These are phyloP conservation scores for Anaspis maculata DNA, from an alignment of 2,888 invertebrate species.

Conservation along the genomic window DNA sequence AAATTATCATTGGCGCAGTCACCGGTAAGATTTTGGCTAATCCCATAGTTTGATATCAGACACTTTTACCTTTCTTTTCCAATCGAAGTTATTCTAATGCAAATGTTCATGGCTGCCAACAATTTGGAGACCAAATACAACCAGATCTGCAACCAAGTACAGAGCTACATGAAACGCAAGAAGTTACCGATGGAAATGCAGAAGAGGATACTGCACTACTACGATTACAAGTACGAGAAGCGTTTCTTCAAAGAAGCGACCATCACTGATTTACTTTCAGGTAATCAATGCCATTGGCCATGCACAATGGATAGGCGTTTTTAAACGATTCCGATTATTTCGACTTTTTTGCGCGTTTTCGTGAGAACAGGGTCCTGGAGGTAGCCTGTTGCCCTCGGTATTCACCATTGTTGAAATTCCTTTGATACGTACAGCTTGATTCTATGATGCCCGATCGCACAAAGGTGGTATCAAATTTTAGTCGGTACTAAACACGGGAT, in stretches of 20 bases:
- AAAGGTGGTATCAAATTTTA: no score
- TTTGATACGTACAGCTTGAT: no score
- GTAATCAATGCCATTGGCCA: constrained; percentile 10
- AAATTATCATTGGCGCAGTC: constrained; percentile 42
- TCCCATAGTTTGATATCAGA: background rate
- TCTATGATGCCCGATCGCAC: no score
- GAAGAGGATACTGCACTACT: constrained; percentile 35
- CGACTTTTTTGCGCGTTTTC: constrained; percentile 4
- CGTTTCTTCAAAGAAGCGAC: constrained; percentile 40
- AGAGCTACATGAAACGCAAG: constrained; percentile 38
- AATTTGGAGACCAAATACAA: constrained; percentile 38
- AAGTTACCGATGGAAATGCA: constrained; percentile 37
- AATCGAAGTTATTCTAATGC: constrained; percentile 34
- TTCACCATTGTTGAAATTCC: no score
- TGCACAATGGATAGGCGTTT: constrained; percentile 3
- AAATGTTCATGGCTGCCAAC: constrained; percentile 25
- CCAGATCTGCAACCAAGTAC: constrained; percentile 39
- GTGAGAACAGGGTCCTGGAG: constrained; percentile 4
- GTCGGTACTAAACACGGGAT: no score
- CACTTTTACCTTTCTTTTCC: no score
- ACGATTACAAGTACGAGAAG: constrained; percentile 38
- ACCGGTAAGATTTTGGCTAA: constrained; percentile 23
- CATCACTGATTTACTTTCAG: constrained; percentile 24
- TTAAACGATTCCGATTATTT: constrained; percentile 1
- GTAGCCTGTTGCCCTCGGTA: no score